Base-by-base conservation (phyloP, 2,113 vertebrate species). In the Acanthochromis polyacanthus region DNA sequence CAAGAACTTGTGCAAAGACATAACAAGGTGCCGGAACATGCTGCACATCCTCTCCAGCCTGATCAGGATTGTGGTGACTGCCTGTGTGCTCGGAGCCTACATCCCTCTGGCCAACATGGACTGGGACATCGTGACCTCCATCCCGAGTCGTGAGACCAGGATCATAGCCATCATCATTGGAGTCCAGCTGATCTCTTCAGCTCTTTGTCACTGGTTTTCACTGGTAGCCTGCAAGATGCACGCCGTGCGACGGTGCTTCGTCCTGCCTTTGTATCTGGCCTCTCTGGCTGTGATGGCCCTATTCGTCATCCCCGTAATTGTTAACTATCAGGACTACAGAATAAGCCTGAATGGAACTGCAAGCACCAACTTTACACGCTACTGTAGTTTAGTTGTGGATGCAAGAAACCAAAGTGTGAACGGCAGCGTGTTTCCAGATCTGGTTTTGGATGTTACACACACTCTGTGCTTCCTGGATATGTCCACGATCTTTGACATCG, bases 151-250 rank as follows among this genome's bases (percentile, higher is more conserved):
- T 0, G 75, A 90, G 74, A 86, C 69, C 1, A 73, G 0, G 5
- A 40, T 90, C 0, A 68, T 93, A 36, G 81, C 16, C 40, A 82
- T 89, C 69, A 84, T 85, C 57, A 57, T 91, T 12, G 86, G 65
- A 0, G 71, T 93, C 61, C 94, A 94, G 85, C 85, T 93, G 36
- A 8, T 82, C 40, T 94, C 92, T 62, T 94, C 94, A 1, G 87
- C 79, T 1, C 63, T 95, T 51, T 95, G 94, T 60, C 89, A 90
- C 48, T 93, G 93, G 93, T 91, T 95, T 78, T 76, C 87, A 0
- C 57, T 94, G 14, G 82, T 72, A 3, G 93, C 93, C 22, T 95
- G 93, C 30, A 95, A 95, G 84, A 95, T 95, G 92, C 94, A 94
- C 4, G 88, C 84, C 14, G 9, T 95, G 63, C 84, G 89, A 0